These are phyloP conservation scores for Panagrolaimus sp. DNA, from an alignment of 1,140 invertebrate species.

Conservation along the genomic window DNA sequence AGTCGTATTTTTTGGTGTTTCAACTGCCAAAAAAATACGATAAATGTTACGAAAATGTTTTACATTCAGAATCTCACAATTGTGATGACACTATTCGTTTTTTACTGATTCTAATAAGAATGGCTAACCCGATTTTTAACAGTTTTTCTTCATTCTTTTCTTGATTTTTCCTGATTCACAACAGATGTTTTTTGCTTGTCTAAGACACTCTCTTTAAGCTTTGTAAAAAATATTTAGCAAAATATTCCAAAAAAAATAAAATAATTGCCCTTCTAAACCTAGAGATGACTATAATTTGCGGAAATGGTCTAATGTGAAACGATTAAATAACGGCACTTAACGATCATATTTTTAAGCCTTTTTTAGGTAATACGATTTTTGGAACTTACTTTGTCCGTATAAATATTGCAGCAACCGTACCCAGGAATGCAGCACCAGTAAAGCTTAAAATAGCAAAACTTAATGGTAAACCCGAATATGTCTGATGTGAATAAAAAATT, in stretches of 20 bases:
- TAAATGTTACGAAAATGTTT: no score
- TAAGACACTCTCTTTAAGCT: no score
- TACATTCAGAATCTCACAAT: no score
- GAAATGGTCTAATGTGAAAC: neutral
- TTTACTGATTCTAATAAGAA: no score
- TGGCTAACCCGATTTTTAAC: no score
- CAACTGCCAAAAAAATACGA: no score
- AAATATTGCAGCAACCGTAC: neutral
- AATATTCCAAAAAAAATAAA: neutral
- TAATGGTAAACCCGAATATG: neutral
- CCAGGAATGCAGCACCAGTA: conserved; percentile 4
- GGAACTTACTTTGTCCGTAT: neutral
- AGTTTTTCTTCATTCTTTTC: no score
- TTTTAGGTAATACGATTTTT: no score
- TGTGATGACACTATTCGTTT: no score
- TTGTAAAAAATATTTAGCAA: neutral
- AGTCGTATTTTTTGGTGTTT: no score
- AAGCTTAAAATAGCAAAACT: neutral
- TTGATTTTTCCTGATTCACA: no score
- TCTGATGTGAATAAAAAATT: conserved; percentile 7
- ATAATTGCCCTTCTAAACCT: neutral
- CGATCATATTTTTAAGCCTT: neutral
- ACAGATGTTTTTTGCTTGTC: no score
- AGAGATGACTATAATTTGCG: neutral
- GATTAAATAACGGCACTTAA: neutral